These are phyloP conservation scores for Anisognathus igniventris DNA, from an alignment of 2,797 vertebrate genomes.

Conservation along the genomic window DNA sequence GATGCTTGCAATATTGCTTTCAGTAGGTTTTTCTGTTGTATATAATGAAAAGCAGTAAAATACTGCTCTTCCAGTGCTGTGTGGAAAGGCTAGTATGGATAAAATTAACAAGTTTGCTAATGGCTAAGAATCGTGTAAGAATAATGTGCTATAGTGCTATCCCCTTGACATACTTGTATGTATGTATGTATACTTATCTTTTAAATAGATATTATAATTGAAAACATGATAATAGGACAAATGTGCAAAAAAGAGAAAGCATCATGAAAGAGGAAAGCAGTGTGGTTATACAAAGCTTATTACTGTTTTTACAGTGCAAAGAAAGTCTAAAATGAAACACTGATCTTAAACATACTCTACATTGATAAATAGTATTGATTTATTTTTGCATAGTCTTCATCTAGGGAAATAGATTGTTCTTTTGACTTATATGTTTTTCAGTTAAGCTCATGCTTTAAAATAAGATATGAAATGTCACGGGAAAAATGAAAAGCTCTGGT, in stretches of 20 bases:
- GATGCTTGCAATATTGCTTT: neutral
- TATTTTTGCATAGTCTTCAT: neutral
- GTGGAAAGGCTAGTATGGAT: neutral
- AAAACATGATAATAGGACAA: neutral
- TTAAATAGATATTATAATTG: neutral
- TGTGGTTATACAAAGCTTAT: neutral
- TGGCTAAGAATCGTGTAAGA: neutral
- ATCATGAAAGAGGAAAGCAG: neutral
- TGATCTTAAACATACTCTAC: neutral
- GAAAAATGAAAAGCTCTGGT: neutral
- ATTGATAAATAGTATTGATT: neutral
- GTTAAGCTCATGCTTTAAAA: neutral
- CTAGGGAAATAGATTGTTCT: neutral
- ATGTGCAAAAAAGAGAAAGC: neutral
- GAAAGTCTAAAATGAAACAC: neutral
- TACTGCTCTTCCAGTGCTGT: neutral
- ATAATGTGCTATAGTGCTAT: conserved; percentile 39
- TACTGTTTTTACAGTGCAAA: neutral
- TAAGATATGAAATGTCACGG: neutral
- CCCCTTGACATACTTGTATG: conserved; percentile 24
- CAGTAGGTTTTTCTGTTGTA: neutral
- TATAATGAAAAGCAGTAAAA: neutral
- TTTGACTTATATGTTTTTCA: neutral
- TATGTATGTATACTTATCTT: neutral
- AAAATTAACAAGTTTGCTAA: neutral